phyloP scores from a whole-genome alignment of 2,888 invertebrate species.

The Torymus tubicola region DNA sequence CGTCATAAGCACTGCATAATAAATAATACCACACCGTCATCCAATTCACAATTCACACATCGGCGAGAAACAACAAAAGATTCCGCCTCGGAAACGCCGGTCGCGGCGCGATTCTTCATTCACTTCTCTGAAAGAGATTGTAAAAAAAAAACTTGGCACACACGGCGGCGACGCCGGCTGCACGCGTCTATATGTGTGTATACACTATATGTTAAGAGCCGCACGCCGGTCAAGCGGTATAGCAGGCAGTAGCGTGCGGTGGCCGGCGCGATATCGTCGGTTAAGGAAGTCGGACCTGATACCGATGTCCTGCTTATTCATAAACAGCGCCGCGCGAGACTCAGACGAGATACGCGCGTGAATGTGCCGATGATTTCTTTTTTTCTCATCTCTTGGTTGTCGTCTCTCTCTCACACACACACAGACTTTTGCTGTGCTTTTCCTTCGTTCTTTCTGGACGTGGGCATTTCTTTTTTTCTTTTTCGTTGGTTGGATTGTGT shows the following conservation, averaged over 20 bases:
- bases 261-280: conserved; percentile 68
- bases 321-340: conserved; percentile 57
- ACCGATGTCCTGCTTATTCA: conserved; percentile 75
- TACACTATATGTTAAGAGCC: conserved; percentile 50
- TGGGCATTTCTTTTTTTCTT: background rate
- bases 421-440: background rate
- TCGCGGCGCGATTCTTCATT: conserved; percentile 61
- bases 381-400: conserved; percentile 20
- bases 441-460: conserved; percentile 31
- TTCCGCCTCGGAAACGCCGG: background rate
- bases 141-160: conserved; percentile 60
- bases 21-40: background rate
- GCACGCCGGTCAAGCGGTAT: background rate
- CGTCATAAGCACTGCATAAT: too few species aligned
- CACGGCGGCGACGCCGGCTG: conserved; percentile 8
- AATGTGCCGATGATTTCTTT: conserved; percentile 20
- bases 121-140: conserved; percentile 61
- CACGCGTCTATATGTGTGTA: conserved; percentile 55
- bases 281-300: conserved; percentile 73
- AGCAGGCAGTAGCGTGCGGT: conserved; percentile 21
- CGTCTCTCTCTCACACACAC: background rate
- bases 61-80: background rate
- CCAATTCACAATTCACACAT: conserved; percentile 5
- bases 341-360: conserved; percentile 53
- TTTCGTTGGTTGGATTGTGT: background rate